Percentiles rank a stretch among this genome's conserved stretches.
Evolutionary conservation across 2,888 invertebrate genomes (phyloP).

Genomic region (Selenia dentaria): DNA sequence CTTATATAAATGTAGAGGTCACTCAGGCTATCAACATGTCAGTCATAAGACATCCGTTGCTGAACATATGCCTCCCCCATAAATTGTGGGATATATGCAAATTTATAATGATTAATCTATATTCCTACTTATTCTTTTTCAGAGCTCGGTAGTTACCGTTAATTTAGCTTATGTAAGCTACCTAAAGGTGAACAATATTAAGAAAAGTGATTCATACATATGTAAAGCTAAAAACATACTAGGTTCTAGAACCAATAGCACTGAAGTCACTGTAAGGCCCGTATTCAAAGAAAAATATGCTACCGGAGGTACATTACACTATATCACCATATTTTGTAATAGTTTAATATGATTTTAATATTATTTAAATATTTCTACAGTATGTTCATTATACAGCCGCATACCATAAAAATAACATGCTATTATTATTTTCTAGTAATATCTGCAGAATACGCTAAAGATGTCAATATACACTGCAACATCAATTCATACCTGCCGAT

Average conservation of each 20-base stretch:
- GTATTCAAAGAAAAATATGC: neutral
- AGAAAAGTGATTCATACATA: neutral
- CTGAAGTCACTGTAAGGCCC: slow-evolving; percentile 11
- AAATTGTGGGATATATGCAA: no score
- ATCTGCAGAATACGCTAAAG: slow-evolving; percentile 12
- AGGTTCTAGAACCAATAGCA: neutral
- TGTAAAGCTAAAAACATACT: slow-evolving; percentile 11
- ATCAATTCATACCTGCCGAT: slow-evolving; percentile 4
- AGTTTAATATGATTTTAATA: no score
- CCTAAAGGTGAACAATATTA: neutral
- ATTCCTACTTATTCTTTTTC: neutral
- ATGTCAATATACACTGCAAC: slow-evolving; percentile 18
- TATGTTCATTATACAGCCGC: no score
- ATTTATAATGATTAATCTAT: no score
- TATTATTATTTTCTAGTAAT: neutral
- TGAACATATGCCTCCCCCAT: no score
- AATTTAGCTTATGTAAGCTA: slow-evolving; percentile 8
- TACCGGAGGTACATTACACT: no score
- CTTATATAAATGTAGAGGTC: no score
- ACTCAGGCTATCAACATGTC: no score
- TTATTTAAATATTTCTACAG: no score
- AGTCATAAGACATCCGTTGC: no score
- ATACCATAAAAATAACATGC: no score
- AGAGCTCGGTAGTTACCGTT: neutral
- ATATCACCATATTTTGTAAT: no score